These are phyloP conservation scores for Noctua janthe DNA, from an alignment of 2,888 invertebrate genomes.

Conservation along the genomic window DNA sequence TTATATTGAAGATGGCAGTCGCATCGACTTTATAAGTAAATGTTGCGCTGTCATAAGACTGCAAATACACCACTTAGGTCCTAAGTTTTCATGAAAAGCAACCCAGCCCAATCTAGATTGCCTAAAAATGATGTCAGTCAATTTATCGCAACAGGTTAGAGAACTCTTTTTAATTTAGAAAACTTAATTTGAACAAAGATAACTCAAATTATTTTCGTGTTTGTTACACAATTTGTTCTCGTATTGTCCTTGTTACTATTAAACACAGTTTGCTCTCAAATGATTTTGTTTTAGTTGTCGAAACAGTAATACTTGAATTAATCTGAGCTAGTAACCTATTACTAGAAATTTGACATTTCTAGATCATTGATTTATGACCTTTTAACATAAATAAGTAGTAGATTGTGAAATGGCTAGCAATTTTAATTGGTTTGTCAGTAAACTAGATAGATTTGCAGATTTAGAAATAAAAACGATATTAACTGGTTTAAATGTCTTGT, in stretches of 20 bases:
- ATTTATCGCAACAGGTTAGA: not conserved
- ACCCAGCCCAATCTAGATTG: not conserved
- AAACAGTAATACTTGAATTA: conserved; percentile 19
- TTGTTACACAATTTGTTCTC: not conserved
- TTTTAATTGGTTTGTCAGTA: conserved; percentile 20
- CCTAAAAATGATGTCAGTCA: not conserved
- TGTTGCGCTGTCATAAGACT: not conserved
- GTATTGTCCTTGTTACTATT: conserved; percentile 3
- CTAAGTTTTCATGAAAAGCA: not conserved
- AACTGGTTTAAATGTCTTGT: not conserved
- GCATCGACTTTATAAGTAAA: not conserved
- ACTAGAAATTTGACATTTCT: conserved; percentile 46
- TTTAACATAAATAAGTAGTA: not conserved
- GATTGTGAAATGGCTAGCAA: conserved; percentile 27
- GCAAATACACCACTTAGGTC: not conserved
- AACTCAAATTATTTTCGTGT: not conserved
- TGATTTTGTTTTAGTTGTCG: not conserved
- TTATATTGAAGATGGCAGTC: not conserved
- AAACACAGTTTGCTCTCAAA: not conserved
- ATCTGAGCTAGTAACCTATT: conserved; percentile 9
- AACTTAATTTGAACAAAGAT: conserved; percentile 1
- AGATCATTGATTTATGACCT: conserved; percentile 36
- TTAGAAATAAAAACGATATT: not conserved
- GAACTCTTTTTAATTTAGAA: not conserved
- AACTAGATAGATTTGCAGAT: not conserved